Conservation (phyloP, 2,888 invertebrate genomes). For the Dryobota labecula region DNA sequence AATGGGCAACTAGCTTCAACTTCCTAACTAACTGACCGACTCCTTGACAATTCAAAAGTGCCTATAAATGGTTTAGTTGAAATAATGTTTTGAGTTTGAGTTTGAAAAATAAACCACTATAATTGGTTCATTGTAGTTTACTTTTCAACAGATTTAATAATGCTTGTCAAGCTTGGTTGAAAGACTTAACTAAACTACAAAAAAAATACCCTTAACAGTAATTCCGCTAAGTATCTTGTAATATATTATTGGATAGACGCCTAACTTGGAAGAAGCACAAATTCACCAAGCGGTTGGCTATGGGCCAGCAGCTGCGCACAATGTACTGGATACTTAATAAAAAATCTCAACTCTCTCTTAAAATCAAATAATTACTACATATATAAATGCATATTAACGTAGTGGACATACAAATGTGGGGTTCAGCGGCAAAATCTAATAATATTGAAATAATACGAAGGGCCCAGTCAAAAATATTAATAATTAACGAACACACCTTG, state of each 20-base stretch:
- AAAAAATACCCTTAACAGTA: background rate
- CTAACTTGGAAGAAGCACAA: background rate
- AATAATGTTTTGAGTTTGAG: too few relatives aligned
- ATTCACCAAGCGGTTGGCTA: background rate
- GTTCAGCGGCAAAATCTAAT: background rate
- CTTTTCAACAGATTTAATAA: background rate
- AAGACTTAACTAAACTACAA: background rate
- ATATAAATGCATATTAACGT: background rate
- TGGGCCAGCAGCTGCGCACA: background rate
- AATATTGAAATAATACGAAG: background rate
- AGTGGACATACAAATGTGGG: background rate
- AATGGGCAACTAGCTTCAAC: too few relatives aligned
- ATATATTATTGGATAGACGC: slow-evolving; percentile 5
- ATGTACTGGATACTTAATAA: background rate
- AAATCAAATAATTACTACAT: background rate
- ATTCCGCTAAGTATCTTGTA: background rate
- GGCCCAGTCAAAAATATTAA: background rate
- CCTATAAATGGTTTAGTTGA: too few relatives aligned
- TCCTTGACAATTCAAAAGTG: too few relatives aligned
- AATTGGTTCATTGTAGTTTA: background rate
- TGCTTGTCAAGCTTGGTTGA: background rate
- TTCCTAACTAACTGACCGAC: too few relatives aligned
- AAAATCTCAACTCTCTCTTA: background rate
- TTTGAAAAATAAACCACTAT: background rate
- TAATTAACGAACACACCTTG: background rate